Percentiles rank a stretch among this genome's conserved stretches.
Evolutionary conservation across 1,140 invertebrate species (phyloP).

Genomic region (Ceratosolen fusciceps): DNA sequence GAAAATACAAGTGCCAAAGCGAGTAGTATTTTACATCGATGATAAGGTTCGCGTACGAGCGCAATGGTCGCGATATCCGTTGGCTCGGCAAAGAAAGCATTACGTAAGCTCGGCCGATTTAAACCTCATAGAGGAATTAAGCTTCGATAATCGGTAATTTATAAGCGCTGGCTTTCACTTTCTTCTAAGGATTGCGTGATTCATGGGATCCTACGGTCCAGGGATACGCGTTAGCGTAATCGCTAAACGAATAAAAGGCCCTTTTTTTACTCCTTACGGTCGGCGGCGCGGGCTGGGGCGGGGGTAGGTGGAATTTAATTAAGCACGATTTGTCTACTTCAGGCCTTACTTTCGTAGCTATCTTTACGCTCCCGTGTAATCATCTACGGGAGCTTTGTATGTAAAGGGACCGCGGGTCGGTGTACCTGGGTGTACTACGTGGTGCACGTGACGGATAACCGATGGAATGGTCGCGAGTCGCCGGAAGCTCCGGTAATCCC

Average conservation of each 20-base stretch:
- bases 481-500: too few species aligned
- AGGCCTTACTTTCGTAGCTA: not conserved
- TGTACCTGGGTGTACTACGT: too few species aligned
- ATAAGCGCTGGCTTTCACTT: conserved; percentile 22
- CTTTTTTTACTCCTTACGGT: not conserved
- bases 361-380: not conserved
- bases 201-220: not conserved
- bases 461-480: too few species aligned
- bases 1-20: not conserved
- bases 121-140: not conserved
- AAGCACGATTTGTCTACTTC: not conserved
- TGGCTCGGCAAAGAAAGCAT: not conserved
- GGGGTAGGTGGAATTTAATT: conserved; percentile 15
- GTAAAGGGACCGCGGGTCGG: too few species aligned
- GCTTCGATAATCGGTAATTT: conserved; percentile 17
- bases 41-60: not conserved
- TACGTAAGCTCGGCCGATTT: not conserved
- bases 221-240: not conserved
- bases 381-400: too few species aligned
- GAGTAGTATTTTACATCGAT: not conserved
- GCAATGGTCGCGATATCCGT: not conserved
- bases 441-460: too few species aligned
- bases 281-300: too few species aligned
- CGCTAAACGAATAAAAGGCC: not conserved
- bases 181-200: not conserved